A percentile compares a stretch with the other conserved stretches of the same genome.
Conservation (phyloP, 2,797 vertebrate species). For the Cyclopterus lumpus region DNA sequence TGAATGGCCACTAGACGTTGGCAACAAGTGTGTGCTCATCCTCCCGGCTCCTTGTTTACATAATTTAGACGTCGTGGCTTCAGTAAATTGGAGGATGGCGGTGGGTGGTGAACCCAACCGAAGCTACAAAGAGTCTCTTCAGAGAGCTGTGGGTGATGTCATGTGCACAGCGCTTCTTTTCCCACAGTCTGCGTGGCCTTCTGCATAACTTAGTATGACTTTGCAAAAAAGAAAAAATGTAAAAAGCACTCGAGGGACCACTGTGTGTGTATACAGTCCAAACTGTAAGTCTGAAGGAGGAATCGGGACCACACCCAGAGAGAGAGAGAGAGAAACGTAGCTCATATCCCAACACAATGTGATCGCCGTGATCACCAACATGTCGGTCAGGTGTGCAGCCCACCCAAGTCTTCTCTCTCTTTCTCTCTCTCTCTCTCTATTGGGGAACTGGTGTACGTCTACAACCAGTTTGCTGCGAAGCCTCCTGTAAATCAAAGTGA, state of each 20-base stretch:
- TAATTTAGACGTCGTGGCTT: conserved; percentile 46
- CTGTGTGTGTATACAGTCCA: background rate
- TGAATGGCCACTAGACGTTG: background rate
- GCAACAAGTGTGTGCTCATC: background rate
- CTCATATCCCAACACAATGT: background rate
- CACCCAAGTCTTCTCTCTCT: conserved; percentile 42
- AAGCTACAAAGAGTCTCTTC: conserved; percentile 18
- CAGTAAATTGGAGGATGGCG: conserved; percentile 26
- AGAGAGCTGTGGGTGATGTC: conserved; percentile 21
- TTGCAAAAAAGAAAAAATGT: background rate
- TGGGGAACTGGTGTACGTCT: conserved; percentile 50
- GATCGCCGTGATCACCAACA: conserved; percentile 17
- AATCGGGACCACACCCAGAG: conserved; percentile 26
- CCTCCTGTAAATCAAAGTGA: conserved; percentile 41
- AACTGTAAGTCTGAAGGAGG: background rate
- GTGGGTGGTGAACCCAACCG: conserved; percentile 10
- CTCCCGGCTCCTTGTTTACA: conserved; percentile 18
- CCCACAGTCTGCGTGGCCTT: conserved; percentile 22
- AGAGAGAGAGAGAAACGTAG: background rate
- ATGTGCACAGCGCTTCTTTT: conserved; percentile 17
- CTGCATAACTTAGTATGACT: background rate
- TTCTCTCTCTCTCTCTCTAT: background rate
- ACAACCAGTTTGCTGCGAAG: conserved; percentile 10
- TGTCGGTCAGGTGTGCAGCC: conserved; percentile 49
- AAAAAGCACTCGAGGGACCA: background rate